Base-by-base conservation (phyloP, 2,888 invertebrate genomes). In the Capitulum mitella region DNA sequence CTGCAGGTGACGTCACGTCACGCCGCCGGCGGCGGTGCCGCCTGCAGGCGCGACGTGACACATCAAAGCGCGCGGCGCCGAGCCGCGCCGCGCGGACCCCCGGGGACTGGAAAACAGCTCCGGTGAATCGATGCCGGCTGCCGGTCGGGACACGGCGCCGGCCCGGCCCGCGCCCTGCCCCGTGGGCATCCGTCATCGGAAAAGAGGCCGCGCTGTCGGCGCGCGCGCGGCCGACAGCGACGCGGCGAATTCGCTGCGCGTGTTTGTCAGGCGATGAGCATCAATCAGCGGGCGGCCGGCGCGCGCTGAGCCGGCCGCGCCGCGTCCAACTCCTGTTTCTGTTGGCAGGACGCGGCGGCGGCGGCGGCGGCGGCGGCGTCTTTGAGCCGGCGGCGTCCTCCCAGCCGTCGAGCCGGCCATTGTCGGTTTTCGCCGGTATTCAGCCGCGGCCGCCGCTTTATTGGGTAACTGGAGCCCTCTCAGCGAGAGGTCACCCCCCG, bases 161-260 rank as follows among this genome's bases (percentile, higher is more conserved):
- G 22, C 26, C 10, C 37, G 6, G n/a, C n/a, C n/a, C n/a, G n/a
- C n/a, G n/a, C n/a, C n/a, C n/a, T n/a, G n/a, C n/a, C n/a, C n/a
- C n/a, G n/a, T n/a, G n/a, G n/a, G 37, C 40, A 70, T 70, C 70
- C 70, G 70, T 70, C 70, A 70, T 70, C 70, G 70, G 34, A 70
- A 70, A 70, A 26, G 70, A 70, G 70, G 70, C 22, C 70, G 70
- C 8, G 70, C 70, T 22, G 70, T 40, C 40, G 26, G 12, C 37
- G 34, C 19, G 16, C 19, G 61, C 61, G 61, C 61, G 61, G 16
- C 34, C 61, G 61, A 34, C 34, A 34, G 61, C 34, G 32, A 61
- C 29, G 61, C 32, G 32, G 61, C 61, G 32, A 61, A 61, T 61
- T 61, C 61, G 61, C 16, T 16, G 32, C 32, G 34, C 61, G 61